These are phyloP conservation scores for Thaumatotibia leucotreta DNA, from an alignment of 1,140 invertebrate genomes.

Conservation along the genomic window DNA sequence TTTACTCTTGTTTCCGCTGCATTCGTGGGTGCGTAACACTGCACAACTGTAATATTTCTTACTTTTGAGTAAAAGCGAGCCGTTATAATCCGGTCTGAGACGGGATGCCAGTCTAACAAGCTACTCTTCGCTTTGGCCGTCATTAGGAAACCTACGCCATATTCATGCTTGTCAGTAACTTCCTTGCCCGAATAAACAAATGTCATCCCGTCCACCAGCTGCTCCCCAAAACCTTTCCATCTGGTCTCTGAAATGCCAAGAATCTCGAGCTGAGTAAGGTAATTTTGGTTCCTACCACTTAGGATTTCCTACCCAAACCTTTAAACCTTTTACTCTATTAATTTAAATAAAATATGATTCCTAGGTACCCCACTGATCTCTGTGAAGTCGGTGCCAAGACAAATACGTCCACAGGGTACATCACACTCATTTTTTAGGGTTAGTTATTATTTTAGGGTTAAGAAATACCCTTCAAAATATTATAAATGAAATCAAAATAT, in stretches of 20 bases:
- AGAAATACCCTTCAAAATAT: no score
- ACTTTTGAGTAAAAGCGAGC: constrained; percentile 14
- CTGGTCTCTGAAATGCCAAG: background rate
- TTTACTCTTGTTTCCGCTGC: background rate
- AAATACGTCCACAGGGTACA: no score
- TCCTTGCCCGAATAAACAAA: background rate
- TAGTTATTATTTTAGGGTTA: no score
- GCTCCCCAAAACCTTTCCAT: background rate
- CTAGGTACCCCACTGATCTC: no score
- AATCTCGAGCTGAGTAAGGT: background rate
- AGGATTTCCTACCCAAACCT: no score
- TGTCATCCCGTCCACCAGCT: background rate
- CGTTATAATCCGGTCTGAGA: constrained; percentile 27
- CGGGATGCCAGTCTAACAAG: constrained; percentile 21
- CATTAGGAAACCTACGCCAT: constrained; percentile 18
- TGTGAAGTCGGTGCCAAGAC: no score
- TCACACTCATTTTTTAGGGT: no score
- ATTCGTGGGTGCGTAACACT: no score
- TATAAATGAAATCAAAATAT: no score
- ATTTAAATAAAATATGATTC: no score
- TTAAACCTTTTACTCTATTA: no score
- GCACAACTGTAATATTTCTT: constrained; percentile 20
- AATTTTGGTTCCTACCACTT: no score
- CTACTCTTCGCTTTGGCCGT: constrained; percentile 15
- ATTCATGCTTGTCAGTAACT: background rate